Percentiles rank a stretch among this genome's conserved stretches.
Evolutionary conservation across 30 jellyfish, hydroid and myxozoan genomes (phyloP).

Genomic region (Cassiopea xamachana): DNA sequence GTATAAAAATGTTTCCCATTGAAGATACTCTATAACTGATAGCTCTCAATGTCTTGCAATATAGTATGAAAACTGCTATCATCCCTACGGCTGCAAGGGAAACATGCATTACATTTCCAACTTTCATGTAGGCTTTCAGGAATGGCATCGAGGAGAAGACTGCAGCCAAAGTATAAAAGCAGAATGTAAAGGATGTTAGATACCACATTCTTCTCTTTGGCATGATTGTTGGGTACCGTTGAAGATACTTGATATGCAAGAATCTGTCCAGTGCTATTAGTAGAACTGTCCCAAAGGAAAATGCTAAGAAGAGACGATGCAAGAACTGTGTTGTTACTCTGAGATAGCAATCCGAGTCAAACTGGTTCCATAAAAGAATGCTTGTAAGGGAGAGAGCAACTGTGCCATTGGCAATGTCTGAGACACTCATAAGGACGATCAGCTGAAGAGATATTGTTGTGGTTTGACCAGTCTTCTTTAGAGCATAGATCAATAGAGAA

Average conservation of each 20-base stretch:
- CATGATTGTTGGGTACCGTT: slow-evolving; percentile 15
- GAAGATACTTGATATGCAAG: slow-evolving; percentile 27
- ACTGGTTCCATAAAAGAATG: not conserved
- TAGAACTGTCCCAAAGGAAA: not conserved
- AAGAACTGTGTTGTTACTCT: slow-evolving; percentile 6
- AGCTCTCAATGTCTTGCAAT: slow-evolving; percentile 15
- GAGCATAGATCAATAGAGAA: slow-evolving; percentile 10
- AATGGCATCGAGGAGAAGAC: not conserved
- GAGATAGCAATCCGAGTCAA: not conserved
- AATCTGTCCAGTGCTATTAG: slow-evolving; percentile 34
- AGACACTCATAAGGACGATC: slow-evolving; percentile 14
- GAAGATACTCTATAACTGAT: slow-evolving; percentile 4
- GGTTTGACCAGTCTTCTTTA: slow-evolving; percentile 27
- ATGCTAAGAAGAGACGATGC: not conserved
- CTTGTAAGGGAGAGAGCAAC: not conserved
- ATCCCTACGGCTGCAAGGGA: not conserved
- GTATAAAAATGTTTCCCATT: not conserved
- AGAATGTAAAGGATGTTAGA: not conserved
- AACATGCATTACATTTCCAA: not conserved
- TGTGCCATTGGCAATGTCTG: slow-evolving; percentile 13
- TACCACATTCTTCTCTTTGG: not conserved
- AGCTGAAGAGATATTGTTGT: slow-evolving; percentile 1
- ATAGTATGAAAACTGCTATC: not conserved
- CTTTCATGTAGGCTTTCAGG: not conserved
- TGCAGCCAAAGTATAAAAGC: not conserved